Evolutionary conservation across 2,113 vertebrate genomes (phyloP).

Genomic region (Siniperca knerii): DNA sequence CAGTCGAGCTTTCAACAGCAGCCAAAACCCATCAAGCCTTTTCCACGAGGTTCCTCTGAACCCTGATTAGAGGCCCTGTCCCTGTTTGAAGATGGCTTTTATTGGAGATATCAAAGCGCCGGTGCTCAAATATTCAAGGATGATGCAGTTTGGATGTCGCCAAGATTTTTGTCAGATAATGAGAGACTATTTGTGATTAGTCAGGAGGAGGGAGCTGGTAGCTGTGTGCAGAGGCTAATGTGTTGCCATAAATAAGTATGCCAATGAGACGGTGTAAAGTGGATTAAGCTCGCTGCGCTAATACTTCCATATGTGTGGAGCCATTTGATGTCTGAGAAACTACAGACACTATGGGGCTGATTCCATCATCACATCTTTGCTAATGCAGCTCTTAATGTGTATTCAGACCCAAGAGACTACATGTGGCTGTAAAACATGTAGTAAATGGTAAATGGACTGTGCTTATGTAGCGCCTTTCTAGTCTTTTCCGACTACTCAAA

Average conservation of each 20-base stretch:
- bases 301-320: slow-evolving; percentile 38
- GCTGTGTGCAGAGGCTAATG: slow-evolving; percentile 72
- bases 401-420: slow-evolving; percentile 1
- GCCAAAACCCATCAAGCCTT: slow-evolving; percentile 37
- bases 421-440: not conserved
- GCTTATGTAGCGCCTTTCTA: too few species aligned
- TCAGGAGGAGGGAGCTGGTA: slow-evolving; percentile 49
- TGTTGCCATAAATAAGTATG: slow-evolving; percentile 77
- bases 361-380: slow-evolving; percentile 19
- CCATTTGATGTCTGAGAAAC: slow-evolving; percentile 51
- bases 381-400: slow-evolving; percentile 27
- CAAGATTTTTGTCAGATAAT: slow-evolving; percentile 68
- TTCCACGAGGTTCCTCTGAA: slow-evolving; percentile 43
- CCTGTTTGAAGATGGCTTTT: slow-evolving; percentile 41
- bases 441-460: too few species aligned
- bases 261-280: slow-evolving; percentile 69
- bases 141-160: slow-evolving; percentile 35
- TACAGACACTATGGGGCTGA: slow-evolving; percentile 30
- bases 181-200: slow-evolving; percentile 74
- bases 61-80: slow-evolving; percentile 40
- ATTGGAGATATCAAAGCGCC: slow-evolving; percentile 46
- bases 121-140: slow-evolving; percentile 43
- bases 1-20: slow-evolving; percentile 43
- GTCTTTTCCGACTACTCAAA: too few species aligned
- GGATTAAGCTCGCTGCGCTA: slow-evolving; percentile 70